Conservation (phyloP, 2,113 vertebrate genomes). For the Lathamus discolor region DNA sequence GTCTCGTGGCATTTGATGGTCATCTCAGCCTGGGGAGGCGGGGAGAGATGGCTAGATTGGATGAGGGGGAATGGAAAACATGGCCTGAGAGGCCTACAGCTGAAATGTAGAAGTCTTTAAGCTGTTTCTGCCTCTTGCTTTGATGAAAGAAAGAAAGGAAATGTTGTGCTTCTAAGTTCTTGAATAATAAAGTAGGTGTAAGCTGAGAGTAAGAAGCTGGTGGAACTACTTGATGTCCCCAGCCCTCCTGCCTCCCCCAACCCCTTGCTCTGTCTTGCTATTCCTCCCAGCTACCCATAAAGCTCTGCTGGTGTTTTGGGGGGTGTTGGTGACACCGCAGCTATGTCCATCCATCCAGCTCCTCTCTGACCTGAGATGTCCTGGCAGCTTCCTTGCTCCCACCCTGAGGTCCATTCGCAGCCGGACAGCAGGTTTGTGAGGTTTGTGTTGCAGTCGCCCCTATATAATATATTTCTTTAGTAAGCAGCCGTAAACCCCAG, state of each 20-base stretch:
- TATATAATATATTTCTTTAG: neutral
- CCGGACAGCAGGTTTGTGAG: neutral
- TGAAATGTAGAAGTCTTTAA: neutral
- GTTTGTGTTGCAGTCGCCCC: neutral
- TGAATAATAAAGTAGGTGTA: neutral
- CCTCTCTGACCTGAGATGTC: neutral
- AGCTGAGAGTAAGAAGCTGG: neutral
- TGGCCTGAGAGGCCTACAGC: neutral
- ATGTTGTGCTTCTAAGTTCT: neutral
- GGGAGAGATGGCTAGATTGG: neutral
- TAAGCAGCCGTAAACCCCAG: fast-evolving
- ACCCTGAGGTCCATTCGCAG: neutral
- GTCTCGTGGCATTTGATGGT: neutral
- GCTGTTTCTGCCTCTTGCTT: neutral
- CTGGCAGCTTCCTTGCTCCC: neutral
- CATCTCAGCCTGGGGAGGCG: fast-evolving
- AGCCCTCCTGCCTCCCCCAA: neutral
- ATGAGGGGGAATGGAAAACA: neutral
- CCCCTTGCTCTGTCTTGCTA: neutral
- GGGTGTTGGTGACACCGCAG: neutral
- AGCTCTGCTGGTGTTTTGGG: neutral
- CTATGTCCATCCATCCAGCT: neutral
- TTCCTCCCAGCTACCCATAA: neutral
- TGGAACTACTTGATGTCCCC: neutral
- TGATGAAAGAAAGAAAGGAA: neutral